Percentiles rank a stretch among this genome's conserved stretches.
phyloP scores from a whole-genome alignment of 2,888 invertebrate species.

The Caenorhabditis sp. region DNA sequence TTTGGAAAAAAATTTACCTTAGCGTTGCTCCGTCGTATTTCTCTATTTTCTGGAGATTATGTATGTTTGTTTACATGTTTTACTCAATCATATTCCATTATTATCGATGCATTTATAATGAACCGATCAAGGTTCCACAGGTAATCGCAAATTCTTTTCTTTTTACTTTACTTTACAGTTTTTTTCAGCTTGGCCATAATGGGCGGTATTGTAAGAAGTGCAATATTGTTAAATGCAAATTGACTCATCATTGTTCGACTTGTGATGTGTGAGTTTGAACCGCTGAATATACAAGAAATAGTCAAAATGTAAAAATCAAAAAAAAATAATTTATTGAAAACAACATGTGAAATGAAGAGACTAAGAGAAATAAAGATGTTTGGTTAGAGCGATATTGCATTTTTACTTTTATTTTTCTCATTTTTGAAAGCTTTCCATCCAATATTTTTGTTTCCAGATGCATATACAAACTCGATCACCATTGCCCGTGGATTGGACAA shows the following conservation, averaged over 20 bases:
- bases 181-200: no score
- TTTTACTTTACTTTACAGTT: no score
- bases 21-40: background rate
- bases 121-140: background rate
- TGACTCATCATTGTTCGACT: background rate
- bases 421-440: no score
- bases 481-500: conserved; percentile 32
- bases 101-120: background rate
- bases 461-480: conserved; percentile 25
- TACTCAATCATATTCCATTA: background rate
- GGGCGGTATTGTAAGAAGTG: background rate
- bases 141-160: background rate
- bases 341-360: no score
- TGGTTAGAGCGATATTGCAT: background rate
- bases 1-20: no score
- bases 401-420: background rate
- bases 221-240: background rate
- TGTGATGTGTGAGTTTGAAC: background rate
- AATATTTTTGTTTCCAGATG: conserved; percentile 11
- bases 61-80: background rate
- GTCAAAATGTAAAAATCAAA: background rate
- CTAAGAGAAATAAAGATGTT: background rate
- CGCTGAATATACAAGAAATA: no score
- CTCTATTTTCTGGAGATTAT: background rate
- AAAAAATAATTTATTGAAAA: background rate